Evolutionary conservation across 92 coral and sea anemone genomes (phyloP).

Genomic region (Palythoa grandis): DNA sequence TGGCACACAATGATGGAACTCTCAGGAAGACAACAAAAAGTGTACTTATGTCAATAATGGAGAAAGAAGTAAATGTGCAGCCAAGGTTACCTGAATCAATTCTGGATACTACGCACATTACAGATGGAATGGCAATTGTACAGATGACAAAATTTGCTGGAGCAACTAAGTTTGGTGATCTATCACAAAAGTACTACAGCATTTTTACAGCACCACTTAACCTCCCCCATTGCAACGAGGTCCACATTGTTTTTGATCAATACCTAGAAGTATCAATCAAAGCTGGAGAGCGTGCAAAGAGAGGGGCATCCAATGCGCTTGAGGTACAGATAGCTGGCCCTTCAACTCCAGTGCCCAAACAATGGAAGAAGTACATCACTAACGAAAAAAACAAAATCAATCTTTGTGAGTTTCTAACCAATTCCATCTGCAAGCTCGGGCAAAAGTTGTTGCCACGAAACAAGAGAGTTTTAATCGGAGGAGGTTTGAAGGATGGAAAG

Average conservation of each 20-base stretch:
- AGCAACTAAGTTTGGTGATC: neutral
- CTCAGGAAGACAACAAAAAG: neutral
- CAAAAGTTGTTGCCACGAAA: neutral
- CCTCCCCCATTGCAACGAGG: neutral
- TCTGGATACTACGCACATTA: neutral
- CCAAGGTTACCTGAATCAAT: neutral
- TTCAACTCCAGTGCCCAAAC: constrained; percentile 6
- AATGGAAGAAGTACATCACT: neutral
- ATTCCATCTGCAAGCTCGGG: neutral
- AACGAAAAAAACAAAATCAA: neutral
- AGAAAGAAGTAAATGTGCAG: neutral
- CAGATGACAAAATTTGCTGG: neutral
- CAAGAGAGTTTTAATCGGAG: neutral
- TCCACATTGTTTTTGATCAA: constrained; percentile 17
- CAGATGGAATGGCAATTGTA: neutral
- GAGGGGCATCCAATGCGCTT: neutral
- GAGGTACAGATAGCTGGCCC: constrained; percentile 1
- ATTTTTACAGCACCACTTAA: neutral
- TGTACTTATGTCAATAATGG: neutral
- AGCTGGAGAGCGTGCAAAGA: neutral
- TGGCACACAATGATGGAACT: neutral
- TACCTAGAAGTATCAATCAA: constrained; percentile 1
- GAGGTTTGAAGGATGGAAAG: neutral
- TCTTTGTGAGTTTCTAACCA: neutral
- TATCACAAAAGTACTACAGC: neutral